These are phyloP conservation scores for Heliangelus exortis DNA, from an alignment of 2,797 vertebrate genomes.

Conservation along the genomic window DNA sequence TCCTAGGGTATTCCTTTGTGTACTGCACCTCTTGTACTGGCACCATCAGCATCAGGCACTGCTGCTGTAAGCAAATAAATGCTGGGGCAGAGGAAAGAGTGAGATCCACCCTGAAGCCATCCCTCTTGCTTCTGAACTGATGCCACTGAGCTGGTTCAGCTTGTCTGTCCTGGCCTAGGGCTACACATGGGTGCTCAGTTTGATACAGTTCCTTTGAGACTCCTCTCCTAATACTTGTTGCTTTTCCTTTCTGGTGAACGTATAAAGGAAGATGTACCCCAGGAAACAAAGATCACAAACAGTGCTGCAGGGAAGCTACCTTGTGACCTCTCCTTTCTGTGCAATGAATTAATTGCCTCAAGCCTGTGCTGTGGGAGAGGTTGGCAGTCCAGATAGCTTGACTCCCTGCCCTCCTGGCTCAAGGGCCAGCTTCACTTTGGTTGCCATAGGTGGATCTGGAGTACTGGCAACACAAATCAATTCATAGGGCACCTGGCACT, in stretches of 20 bases:
- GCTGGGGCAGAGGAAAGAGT: not conserved
- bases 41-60: no score
- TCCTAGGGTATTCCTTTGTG: not conserved
- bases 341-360: not conserved
- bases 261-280: not conserved
- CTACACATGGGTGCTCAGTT: fast-evolving
- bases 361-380: not conserved
- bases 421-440: not conserved
- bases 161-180: not conserved
- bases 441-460: fast-evolving
- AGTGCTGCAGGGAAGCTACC: not conserved
- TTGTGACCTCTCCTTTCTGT: not conserved
- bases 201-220: not conserved
- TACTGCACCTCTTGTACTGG: not conserved
- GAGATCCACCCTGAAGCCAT: not conserved
- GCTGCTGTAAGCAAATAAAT: not conserved
- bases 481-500: not conserved
- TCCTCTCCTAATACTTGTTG: not conserved
- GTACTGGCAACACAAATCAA: not conserved
- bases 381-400: not conserved
- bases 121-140: not conserved
- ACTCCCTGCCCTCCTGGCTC: not conserved
- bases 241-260: not conserved
- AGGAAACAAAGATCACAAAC: not conserved
- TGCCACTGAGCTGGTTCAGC: not conserved